Evolutionary conservation across 2,113 vertebrate species (phyloP).

Genomic region (Elephas maximus): DNA sequence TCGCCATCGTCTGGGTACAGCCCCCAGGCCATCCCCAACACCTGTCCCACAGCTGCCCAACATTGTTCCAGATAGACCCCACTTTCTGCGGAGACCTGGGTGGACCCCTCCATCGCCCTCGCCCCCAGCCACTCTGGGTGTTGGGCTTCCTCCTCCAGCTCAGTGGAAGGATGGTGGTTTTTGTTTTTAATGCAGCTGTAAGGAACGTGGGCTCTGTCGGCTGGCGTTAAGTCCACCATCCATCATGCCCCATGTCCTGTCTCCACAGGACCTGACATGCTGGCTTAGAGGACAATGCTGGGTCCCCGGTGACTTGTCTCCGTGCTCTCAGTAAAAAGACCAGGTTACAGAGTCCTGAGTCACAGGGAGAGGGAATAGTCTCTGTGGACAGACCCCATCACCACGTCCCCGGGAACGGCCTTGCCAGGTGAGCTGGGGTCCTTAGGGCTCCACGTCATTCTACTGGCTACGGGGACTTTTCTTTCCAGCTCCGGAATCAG

Average conservation of each 20-base stretch:
- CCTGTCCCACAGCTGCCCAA: neutral
- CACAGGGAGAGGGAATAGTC: neutral
- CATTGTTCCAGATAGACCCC: neutral
- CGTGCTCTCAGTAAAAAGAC: neutral
- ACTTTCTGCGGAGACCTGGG: neutral
- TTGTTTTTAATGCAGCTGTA: conserved; percentile 29
- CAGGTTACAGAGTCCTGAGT: neutral
- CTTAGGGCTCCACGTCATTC: neutral
- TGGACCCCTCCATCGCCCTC: neutral
- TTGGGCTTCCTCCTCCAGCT: neutral
- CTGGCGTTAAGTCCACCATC: conserved; percentile 34
- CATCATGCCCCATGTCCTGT: conserved; percentile 8
- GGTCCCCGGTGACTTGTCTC: neutral
- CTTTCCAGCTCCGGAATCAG: neutral
- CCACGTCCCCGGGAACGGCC: no score
- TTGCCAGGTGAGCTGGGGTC: neutral
- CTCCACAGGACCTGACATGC: neutral
- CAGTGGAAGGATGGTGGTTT: neutral
- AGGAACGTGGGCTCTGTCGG: conserved; percentile 38
- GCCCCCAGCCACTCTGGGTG: neutral
- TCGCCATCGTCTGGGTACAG: fast-evolving
- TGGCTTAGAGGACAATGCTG: neutral
- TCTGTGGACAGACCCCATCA: neutral
- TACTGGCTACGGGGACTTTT: neutral
- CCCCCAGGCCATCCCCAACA: neutral